Percentiles rank a stretch among this genome's conserved stretches.
phyloP scores from a whole-genome alignment of 2,888 invertebrate genomes.

The Drosophila formosana region DNA sequence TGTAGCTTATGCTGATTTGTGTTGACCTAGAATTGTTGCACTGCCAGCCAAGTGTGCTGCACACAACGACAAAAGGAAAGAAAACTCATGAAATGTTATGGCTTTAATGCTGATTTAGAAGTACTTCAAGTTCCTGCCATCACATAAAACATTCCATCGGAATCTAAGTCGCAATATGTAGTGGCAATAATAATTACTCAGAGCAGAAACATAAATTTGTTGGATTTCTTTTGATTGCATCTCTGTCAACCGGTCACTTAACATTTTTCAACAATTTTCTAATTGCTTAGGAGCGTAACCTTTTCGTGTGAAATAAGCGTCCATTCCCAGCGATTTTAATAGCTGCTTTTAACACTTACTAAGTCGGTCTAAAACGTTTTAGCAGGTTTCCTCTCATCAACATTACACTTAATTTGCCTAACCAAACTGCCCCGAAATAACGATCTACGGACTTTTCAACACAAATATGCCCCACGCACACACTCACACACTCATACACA shows the following conservation, averaged over 20 bases:
- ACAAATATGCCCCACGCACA: slow-evolving; percentile 18
- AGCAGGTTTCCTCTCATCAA: slow-evolving; percentile 32
- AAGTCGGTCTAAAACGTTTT: slow-evolving; percentile 47
- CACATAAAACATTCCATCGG: not conserved
- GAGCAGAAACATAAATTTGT: not conserved
- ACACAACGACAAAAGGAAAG: slow-evolving; percentile 5
- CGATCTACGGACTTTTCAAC: slow-evolving; percentile 30
- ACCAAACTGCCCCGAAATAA: slow-evolving; percentile 58
- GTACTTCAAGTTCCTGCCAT: slow-evolving; percentile 1
- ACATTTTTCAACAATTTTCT: slow-evolving; percentile 18
- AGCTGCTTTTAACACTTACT: slow-evolving; percentile 55
- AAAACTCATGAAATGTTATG: slow-evolving; percentile 50
- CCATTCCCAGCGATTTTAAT: slow-evolving; percentile 41
- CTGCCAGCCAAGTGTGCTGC: slow-evolving; percentile 27
- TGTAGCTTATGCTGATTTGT: slow-evolving; percentile 79
- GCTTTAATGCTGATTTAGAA: slow-evolving; percentile 66
- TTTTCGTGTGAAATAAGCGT: slow-evolving; percentile 29
- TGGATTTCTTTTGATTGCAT: slow-evolving; percentile 2
- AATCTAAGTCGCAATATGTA: not conserved
- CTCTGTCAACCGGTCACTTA: slow-evolving; percentile 6
- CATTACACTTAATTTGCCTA: slow-evolving; percentile 68
- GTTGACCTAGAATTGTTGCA: slow-evolving; percentile 69
- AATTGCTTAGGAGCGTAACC: slow-evolving; percentile 7
- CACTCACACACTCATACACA: slow-evolving; percentile 13
- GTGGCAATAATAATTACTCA: not conserved